Conservation (phyloP, 2,797 vertebrate genomes). For the Myripristis jacobus region DNA sequence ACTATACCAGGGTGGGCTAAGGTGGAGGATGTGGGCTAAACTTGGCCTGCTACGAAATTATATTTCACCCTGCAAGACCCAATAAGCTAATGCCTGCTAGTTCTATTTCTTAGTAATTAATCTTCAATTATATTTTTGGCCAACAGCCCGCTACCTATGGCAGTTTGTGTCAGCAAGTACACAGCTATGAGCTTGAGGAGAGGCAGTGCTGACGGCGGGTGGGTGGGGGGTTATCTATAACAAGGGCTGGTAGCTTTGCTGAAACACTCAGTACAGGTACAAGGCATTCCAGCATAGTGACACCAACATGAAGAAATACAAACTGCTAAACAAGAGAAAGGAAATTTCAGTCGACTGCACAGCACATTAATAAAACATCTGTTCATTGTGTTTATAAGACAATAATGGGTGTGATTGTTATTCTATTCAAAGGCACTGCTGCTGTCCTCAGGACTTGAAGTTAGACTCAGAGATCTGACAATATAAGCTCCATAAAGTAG, state of each 20-base stretch:
- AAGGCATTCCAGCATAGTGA: neutral
- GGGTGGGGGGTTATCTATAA: neutral
- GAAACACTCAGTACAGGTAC: neutral
- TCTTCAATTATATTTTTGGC: neutral
- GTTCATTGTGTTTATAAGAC: slow-evolving; percentile 11
- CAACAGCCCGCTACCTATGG: neutral
- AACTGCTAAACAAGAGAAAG: neutral
- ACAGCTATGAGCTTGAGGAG: too few relatives aligned
- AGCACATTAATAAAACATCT: slow-evolving; percentile 6
- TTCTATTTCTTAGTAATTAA: neutral
- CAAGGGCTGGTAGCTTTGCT: neutral
- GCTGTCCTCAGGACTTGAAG: slow-evolving; percentile 29
- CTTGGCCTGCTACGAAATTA: neutral
- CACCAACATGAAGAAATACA: neutral
- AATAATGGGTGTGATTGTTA: neutral
- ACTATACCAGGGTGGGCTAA: neutral
- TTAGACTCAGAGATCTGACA: slow-evolving; percentile 30
- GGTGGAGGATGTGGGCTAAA: neutral
- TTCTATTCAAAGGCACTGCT: slow-evolving; percentile 7
- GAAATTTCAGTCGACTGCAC: neutral
- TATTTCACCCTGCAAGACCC: neutral
- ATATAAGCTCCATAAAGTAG: slow-evolving; percentile 49
- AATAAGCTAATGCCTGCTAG: neutral
- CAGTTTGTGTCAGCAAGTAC: too few relatives aligned
- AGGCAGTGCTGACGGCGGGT: too few relatives aligned